phyloP scores from a whole-genome alignment of 2,888 invertebrate species.

The Drosophila dives region DNA sequence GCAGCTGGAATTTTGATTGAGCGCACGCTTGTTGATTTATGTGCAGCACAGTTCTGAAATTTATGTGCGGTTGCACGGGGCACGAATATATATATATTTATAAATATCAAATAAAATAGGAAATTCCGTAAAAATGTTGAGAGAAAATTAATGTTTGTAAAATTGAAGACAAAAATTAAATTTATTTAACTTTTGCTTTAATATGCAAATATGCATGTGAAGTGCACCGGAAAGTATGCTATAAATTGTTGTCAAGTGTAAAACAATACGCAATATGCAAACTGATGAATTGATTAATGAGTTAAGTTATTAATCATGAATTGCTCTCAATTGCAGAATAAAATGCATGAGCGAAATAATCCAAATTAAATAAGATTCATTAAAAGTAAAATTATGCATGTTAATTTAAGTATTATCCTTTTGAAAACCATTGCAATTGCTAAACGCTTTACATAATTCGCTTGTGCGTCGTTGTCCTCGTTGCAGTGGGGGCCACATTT shows the following conservation, averaged over 20 bases:
- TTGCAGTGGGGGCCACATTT: slow-evolving; percentile 46
- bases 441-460: slow-evolving; percentile 15
- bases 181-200: slow-evolving; percentile 24
- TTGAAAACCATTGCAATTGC: slow-evolving; percentile 14
- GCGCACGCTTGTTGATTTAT: slow-evolving; percentile 69
- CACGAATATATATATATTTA: background rate
- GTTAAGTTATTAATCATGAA: background rate
- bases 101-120: slow-evolving; percentile 18
- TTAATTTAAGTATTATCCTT: background rate
- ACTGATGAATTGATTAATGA: slow-evolving; percentile 2
- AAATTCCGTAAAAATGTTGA: background rate
- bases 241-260: slow-evolving; percentile 12
- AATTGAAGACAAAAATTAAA: slow-evolving; percentile 17
- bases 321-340: too few species aligned
- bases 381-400: slow-evolving; percentile 14
- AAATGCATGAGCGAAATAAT: background rate
- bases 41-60: slow-evolving; percentile 61
- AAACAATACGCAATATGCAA: background rate
- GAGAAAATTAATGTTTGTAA: slow-evolving; percentile 3
- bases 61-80: slow-evolving; percentile 59
- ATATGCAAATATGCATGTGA: slow-evolving; percentile 22
- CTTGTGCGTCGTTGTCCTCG: slow-evolving; percentile 7
- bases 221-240: slow-evolving; percentile 26
- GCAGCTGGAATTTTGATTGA: slow-evolving; percentile 66
- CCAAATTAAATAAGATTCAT: background rate